These are phyloP conservation scores for Drosophila neocordata DNA, from an alignment of 1,140 invertebrate genomes.

Conservation along the genomic window DNA sequence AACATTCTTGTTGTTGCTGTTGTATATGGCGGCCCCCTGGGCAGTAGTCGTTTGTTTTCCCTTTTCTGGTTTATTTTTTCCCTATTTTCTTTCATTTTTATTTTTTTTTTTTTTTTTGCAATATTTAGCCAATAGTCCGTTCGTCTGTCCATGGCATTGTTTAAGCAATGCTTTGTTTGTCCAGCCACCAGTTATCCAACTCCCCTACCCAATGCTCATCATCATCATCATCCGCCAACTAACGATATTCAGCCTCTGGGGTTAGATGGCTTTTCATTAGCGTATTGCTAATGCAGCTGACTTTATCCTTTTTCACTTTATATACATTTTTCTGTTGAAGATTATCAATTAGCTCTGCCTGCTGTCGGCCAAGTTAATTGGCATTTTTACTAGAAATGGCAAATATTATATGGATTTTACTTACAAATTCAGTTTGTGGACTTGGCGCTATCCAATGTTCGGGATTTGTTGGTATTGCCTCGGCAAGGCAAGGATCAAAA, in stretches of 20 bases:
- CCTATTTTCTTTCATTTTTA: constrained; percentile 3
- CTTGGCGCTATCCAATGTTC: constrained; percentile 84
- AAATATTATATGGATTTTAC: constrained; percentile 40
- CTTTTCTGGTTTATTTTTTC: neutral
- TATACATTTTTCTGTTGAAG: constrained; percentile 49
- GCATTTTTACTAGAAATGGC: constrained; percentile 30
- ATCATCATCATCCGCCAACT: too few relatives aligned
- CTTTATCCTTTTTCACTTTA: constrained; percentile 15
- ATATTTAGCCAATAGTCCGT: constrained; percentile 75
- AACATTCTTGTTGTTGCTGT: constrained; percentile 6
- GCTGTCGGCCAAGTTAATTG: constrained; percentile 63
- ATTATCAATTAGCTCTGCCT: constrained; percentile 73
- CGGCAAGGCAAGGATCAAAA: constrained; percentile 85
- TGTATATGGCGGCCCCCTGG: constrained; percentile 1
- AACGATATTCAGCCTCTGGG: neutral
- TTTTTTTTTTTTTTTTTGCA: constrained; percentile 41
- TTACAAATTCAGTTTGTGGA: constrained; percentile 86
- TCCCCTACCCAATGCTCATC: too few relatives aligned
- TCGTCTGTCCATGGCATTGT: constrained; percentile 47
- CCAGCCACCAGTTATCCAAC: neutral
- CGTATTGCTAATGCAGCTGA: constrained; percentile 60
- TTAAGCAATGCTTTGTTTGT: constrained; percentile 64
- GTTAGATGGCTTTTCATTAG: constrained; percentile 64
- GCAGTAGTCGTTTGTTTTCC: constrained; percentile 17
- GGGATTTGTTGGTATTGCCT: constrained; percentile 83